Evolutionary conservation across 2,888 invertebrate genomes (phyloP), one percentile per base, ranked within the genome.

Genomic region (Drosophila anomelani): DNA sequence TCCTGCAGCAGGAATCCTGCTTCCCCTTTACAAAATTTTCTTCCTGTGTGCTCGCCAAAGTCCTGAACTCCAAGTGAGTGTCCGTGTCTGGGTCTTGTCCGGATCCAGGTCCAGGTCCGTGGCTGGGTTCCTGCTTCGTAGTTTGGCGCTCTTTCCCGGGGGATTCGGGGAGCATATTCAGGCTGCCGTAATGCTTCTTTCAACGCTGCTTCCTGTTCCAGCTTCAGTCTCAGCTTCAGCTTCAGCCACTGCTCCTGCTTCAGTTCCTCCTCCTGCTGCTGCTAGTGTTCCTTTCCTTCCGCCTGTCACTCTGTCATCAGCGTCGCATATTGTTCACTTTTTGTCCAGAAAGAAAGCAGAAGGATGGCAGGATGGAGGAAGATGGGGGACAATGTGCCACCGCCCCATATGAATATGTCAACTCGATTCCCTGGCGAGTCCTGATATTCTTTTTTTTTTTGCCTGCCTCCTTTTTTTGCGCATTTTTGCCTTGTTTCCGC

Each of bases 151-250:
- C 43, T 56, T 58, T 85, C 88, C 88, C 88, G 72, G 63, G 88
- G 83, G 72, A 67, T 12, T 74, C 66, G 57, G 68, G 49, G 66
- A 72, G 67, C 79, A 78, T 78, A 76, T 78, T 75, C 80, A 34
- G 68, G 68, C 68, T 53, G 53, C 60, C 61, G 80, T 86, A 87
- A 86, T 86, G 85, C 80, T 78, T 76, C 80, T 86, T 80, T 86
- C 80, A 81, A 64, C 75, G 76, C 75, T 75, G 68, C 73, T 59
- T 56, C 54, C 58, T 58, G 46, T 34, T 15, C 57, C 59, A 68
- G 49, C 55, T 41, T 23, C 41, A 20, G 26, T 13, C 12, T n/a
- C 56, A 13, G 23, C 17, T 39, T 12, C 29, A 13, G 41, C 29
- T 5, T 6, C 32, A 8, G 29, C 15, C 39, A n/a, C 20, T 9